A percentile compares a stretch with the other conserved stretches of the same genome.
phyloP scores from a whole-genome alignment of 2,888 invertebrate genomes.

The Caenorhabditis afra region DNA sequence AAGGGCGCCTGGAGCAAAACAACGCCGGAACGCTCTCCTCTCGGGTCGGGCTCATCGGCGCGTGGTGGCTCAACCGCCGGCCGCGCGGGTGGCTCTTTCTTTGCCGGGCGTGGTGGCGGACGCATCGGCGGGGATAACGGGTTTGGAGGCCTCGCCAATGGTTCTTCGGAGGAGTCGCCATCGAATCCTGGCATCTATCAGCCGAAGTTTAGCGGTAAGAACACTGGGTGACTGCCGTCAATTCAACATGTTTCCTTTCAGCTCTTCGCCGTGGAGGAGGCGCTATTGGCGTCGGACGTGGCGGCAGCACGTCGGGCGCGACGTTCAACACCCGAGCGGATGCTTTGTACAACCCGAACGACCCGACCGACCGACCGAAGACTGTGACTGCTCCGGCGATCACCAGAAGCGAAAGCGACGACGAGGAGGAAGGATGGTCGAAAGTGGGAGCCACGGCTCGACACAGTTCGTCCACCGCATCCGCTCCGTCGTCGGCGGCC shows the following conservation, averaged over 20 bases:
- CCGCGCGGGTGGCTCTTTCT: slow-evolving; percentile 25
- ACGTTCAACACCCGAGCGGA: slow-evolving; percentile 72
- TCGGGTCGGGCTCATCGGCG: slow-evolving; percentile 14
- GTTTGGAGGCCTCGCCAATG: slow-evolving; percentile 14
- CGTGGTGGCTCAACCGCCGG: slow-evolving; percentile 33
- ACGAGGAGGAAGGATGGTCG: slow-evolving; percentile 55
- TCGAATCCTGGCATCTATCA: slow-evolving; percentile 15
- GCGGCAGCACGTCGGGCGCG: slow-evolving; percentile 63
- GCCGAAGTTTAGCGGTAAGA: slow-evolving; percentile 28
- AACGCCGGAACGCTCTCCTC: slow-evolving; percentile 33
- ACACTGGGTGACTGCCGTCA: not conserved
- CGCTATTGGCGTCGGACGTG: slow-evolving; percentile 58
- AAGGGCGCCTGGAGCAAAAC: slow-evolving; percentile 36
- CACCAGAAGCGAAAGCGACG: slow-evolving; percentile 43
- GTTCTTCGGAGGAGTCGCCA: slow-evolving; percentile 3
- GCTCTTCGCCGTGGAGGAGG: slow-evolving; percentile 65
- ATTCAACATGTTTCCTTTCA: slow-evolving; percentile 16
- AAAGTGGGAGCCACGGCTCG: slow-evolving; percentile 37
- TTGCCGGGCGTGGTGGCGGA: slow-evolving; percentile 41
- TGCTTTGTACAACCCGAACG: slow-evolving; percentile 68
- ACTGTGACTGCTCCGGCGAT: slow-evolving; percentile 15
- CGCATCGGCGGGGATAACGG: slow-evolving; percentile 39
- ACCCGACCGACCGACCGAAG: slow-evolving; percentile 57
- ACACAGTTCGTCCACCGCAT: slow-evolving; percentile 1
- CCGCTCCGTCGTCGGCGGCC: slow-evolving; percentile 11